A percentile compares a stretch with the other conserved stretches of the same genome.
These are phyloP conservation scores for Gallinago solitaria DNA, from an alignment of 2,797 vertebrate species.

Conservation along the genomic window DNA sequence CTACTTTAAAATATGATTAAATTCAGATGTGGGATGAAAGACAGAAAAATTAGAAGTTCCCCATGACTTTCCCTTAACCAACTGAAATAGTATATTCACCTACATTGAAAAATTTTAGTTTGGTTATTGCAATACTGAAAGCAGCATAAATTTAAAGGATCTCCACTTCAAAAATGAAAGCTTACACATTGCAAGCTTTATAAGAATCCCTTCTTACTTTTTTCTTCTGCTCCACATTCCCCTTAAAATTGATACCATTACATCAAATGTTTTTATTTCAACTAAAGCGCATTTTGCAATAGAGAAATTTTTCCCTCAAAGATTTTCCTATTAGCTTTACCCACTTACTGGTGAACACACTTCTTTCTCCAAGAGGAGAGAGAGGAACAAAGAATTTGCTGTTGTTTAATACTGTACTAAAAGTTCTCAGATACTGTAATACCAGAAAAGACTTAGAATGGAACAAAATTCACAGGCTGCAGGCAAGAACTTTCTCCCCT, in stretches of 20 bases:
- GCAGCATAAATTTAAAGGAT: constrained; percentile 28
- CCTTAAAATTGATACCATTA: neutral
- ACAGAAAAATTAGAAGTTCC: constrained; percentile 53
- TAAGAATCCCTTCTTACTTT: neutral
- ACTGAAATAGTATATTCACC: constrained; percentile 54
- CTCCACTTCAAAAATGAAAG: constrained; percentile 28
- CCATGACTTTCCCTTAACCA: constrained; percentile 28
- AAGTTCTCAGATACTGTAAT: neutral
- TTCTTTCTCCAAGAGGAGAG: neutral
- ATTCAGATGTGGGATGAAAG: constrained; percentile 64
- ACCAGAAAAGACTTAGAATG: neutral
- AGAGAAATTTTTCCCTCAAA: neutral
- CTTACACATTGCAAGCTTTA: neutral
- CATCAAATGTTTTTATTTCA: neutral
- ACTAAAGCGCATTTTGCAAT: neutral
- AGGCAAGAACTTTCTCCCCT: constrained; percentile 39
- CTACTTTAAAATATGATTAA: constrained; percentile 49
- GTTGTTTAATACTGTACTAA: neutral
- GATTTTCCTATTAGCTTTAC: neutral
- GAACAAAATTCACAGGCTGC: constrained; percentile 16
- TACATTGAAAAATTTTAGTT: constrained; percentile 32
- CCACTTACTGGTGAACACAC: neutral
- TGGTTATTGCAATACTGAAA: constrained; percentile 17
- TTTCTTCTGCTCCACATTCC: neutral
- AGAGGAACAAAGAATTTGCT: neutral